Evolutionary conservation across 2,797 vertebrate species (phyloP).

Genomic region (Lophius americanus): DNA sequence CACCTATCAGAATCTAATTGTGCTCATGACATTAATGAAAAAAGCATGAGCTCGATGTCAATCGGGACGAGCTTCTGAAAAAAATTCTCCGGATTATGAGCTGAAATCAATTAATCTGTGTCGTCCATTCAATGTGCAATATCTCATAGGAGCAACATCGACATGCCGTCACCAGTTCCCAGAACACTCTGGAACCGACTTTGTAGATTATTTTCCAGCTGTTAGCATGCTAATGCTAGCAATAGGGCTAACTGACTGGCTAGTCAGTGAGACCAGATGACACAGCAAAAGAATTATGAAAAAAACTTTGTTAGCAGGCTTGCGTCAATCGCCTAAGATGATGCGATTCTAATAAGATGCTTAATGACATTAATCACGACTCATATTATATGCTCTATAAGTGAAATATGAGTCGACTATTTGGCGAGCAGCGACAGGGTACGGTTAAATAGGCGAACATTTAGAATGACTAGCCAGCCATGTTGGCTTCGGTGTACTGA

Average conservation of each 20-base stretch:
- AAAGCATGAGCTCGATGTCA: no score
- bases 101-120: no score
- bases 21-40: no score
- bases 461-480: slow-evolving; percentile 50
- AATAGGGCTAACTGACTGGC: slow-evolving; percentile 59
- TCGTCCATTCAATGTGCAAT: no score
- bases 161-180: neutral
- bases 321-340: neutral
- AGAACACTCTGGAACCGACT: slow-evolving; percentile 10
- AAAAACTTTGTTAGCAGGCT: slow-evolving; percentile 52
- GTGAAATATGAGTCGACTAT: slow-evolving; percentile 4
- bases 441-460: slow-evolving; percentile 26
- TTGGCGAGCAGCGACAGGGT: slow-evolving; percentile 18
- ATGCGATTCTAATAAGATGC: neutral
- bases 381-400: no score
- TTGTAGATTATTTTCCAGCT: slow-evolving; percentile 45
- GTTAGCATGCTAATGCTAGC: slow-evolving; percentile 70
- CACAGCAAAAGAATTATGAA: slow-evolving; percentile 83
- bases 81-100: no score
- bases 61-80: no score
- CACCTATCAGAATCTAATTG: no score
- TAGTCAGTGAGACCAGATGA: slow-evolving; percentile 75
- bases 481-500: slow-evolving; percentile 38
- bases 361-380: neutral
- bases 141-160: no score